Percentiles rank a stretch among this genome's conserved stretches.
phyloP scores from a whole-genome alignment of 1,140 invertebrate species.

The Microplitis mediator region DNA sequence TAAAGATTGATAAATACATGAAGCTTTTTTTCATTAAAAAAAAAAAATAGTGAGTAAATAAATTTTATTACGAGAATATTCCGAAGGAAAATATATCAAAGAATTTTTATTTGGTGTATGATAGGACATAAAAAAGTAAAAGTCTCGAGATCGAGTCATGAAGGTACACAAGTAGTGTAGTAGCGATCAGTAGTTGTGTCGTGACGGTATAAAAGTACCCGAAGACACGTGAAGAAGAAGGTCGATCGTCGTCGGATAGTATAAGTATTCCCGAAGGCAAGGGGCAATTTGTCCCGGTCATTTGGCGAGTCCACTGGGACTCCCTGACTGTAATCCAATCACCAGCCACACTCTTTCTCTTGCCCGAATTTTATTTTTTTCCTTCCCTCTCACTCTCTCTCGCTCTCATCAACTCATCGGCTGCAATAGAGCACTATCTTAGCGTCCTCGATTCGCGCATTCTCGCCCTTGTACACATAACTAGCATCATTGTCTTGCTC shows the following conservation, averaged over 20 bases:
- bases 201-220: neutral
- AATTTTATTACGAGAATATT: no score
- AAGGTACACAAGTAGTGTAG: no score
- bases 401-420: neutral
- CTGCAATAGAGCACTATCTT: neutral
- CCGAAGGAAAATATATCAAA: no score
- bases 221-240: constrained; percentile 43
- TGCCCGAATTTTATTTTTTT: constrained; percentile 30
- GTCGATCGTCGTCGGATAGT: constrained; percentile 56
- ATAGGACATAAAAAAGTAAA: no score
- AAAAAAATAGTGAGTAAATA: no score
- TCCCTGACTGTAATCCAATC: constrained; percentile 64
- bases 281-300: constrained; percentile 65
- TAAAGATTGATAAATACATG: no score
- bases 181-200: no score
- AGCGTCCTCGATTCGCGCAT: neutral
- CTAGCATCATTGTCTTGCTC: neutral
- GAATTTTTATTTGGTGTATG: no score
- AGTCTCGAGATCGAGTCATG: no score
- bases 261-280: constrained; percentile 64
- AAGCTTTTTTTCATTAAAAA: no score
- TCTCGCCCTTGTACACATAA: constrained; percentile 12
- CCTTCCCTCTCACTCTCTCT: constrained; percentile 8
- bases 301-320: constrained; percentile 62
- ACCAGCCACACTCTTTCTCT: constrained; percentile 56